Percentiles rank a stretch among this genome's conserved stretches.
Conservation (phyloP, 2,888 invertebrate species). For the Amiota mariae region DNA sequence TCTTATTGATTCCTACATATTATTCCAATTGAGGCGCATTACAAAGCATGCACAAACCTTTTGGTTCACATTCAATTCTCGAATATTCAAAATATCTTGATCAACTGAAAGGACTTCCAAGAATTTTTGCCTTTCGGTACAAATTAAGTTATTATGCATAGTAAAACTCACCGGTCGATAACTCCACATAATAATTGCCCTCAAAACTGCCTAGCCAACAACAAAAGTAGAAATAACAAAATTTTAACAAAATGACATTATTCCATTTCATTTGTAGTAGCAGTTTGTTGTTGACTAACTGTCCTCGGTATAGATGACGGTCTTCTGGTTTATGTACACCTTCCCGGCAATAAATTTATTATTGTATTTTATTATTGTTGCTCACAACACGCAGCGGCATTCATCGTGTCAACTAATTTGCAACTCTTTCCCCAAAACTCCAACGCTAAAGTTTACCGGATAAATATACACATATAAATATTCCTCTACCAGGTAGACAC, state of each 20-base stretch:
- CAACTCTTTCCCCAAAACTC: constrained; percentile 57
- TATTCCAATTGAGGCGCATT: too few species aligned
- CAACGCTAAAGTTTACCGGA: constrained; percentile 33
- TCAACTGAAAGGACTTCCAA: constrained; percentile 55
- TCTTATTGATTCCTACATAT: not conserved
- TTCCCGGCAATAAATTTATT: not conserved
- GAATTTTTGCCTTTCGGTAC: constrained; percentile 62
- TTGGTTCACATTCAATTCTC: too few species aligned
- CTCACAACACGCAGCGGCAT: not conserved
- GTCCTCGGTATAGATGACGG: too few species aligned
- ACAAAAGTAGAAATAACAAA: constrained; percentile 18
- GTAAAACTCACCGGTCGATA: constrained; percentile 20
- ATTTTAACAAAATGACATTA: constrained; percentile 57
- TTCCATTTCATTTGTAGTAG: constrained; percentile 46
- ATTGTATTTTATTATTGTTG: constrained; percentile 13
- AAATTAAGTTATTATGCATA: constrained; percentile 64
- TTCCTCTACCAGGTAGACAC: too few species aligned
- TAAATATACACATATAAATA: not conserved
- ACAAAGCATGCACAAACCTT: too few species aligned
- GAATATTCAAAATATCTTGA: too few species aligned
- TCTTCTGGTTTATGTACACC: not conserved
- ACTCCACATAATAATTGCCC: constrained; percentile 61
- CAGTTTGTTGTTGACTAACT: too few species aligned
- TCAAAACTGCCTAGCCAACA: constrained; percentile 33
- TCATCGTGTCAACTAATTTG: constrained; percentile 72